These are phyloP conservation scores for Ganaspis brasiliensis DNA, from an alignment of 2,888 invertebrate genomes.

Conservation along the genomic window DNA sequence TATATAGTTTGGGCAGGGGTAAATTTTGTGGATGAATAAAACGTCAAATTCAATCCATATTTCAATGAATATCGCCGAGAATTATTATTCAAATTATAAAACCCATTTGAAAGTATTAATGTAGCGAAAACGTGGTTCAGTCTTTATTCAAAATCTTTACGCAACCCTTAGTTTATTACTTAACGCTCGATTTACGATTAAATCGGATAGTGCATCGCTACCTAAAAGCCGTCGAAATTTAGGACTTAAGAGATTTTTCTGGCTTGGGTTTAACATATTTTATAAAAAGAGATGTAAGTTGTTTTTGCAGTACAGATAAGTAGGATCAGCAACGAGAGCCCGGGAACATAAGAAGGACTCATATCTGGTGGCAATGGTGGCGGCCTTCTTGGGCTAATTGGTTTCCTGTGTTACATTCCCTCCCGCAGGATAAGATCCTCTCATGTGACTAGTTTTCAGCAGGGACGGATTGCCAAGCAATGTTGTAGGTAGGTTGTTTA, in stretches of 20 bases:
- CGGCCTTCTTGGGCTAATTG: conserved; percentile 78
- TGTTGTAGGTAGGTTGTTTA: background rate
- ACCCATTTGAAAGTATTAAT: no score
- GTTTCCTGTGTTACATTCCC: conserved; percentile 77
- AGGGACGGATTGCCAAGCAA: conserved; percentile 24
- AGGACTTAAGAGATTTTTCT: background rate
- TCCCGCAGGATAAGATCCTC: conserved; percentile 76
- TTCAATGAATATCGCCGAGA: no score
- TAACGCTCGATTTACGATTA: no score
- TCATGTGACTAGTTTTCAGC: conserved; percentile 34
- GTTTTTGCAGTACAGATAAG: conserved; percentile 56
- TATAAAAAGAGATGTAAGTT: conserved; percentile 40
- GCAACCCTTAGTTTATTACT: no score
- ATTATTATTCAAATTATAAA: no score
- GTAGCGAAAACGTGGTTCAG: no score
- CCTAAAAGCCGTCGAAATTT: background rate
- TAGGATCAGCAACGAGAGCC: conserved; percentile 34
- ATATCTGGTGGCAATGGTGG: conserved; percentile 74
- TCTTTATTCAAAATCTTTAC: no score
- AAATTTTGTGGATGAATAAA: no score
- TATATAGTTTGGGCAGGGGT: no score
- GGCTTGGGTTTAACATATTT: conserved; percentile 8
- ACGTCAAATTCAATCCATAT: no score
- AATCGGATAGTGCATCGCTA: no score
- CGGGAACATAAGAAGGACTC: conserved; percentile 70